Evolutionary conservation across 2,888 invertebrate species (phyloP).

Genomic region (Acronicta leporina): DNA sequence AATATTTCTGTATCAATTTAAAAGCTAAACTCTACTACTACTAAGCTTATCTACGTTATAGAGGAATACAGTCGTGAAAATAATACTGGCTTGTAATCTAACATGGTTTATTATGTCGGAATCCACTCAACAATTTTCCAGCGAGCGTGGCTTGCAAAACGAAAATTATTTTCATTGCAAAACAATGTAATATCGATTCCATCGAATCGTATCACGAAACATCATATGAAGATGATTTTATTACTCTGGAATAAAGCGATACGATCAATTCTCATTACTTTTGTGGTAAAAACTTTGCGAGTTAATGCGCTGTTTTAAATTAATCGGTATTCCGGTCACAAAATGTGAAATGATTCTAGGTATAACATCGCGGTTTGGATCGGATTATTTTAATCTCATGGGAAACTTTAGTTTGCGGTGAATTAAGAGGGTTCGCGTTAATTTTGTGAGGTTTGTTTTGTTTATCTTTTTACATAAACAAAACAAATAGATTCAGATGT

Average conservation of each 20-base stretch:
- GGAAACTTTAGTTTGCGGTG: conserved; percentile 40
- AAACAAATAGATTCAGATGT: too few species aligned
- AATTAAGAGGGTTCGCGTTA: conserved; percentile 29
- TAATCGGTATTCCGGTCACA: conserved; percentile 57
- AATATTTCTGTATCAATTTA: background rate
- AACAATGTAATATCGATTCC: conserved; percentile 40
- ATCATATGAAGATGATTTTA: conserved; percentile 43
- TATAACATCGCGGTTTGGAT: conserved; percentile 32
- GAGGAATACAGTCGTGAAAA: conserved; percentile 13
- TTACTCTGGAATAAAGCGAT: conserved; percentile 32
- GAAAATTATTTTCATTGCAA: conserved; percentile 43
- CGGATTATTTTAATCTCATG: conserved; percentile 51
- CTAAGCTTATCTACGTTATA: too few species aligned
- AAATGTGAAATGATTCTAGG: conserved; percentile 51
- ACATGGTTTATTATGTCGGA: conserved; percentile 28
- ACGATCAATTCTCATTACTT: conserved; percentile 47
- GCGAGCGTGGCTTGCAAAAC: conserved; percentile 22
- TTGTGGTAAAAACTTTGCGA: conserved; percentile 46
- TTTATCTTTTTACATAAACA: background rate
- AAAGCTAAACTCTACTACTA: background rate
- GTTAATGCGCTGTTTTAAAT: conserved; percentile 51
- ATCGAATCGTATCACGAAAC: conserved; percentile 32
- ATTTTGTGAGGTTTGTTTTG: conserved; percentile 14
- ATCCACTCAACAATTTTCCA: conserved; percentile 29
- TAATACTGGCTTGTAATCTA: conserved; percentile 19